These are phyloP conservation scores for Origma solitaria DNA, from an alignment of 2,113 vertebrate genomes.

Conservation along the genomic window DNA sequence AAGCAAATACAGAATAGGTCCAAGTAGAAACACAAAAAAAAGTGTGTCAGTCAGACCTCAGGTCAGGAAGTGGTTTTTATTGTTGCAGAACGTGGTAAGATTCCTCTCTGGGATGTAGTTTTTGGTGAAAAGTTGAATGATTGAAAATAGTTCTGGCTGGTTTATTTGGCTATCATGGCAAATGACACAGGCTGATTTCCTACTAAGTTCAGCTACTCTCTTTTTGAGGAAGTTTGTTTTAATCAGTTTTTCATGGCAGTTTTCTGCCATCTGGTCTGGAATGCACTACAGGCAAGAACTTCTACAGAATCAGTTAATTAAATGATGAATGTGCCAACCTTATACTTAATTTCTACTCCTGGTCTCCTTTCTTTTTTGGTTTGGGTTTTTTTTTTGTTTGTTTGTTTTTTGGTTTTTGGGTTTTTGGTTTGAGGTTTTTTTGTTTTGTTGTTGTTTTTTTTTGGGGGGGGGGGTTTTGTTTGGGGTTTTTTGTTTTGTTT, in stretches of 20 bases:
- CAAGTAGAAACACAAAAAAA: not conserved
- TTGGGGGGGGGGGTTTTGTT: no score
- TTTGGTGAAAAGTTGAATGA: not conserved
- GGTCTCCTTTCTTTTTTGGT: not conserved
- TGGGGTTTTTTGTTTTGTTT: no score
- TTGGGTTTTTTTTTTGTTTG: no score
- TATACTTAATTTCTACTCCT: not conserved
- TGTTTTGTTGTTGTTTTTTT: not conserved
- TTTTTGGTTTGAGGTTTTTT: no score
- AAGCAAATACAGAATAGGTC: not conserved
- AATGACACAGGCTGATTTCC: not conserved
- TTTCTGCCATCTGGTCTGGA: not conserved
- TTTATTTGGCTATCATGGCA: not conserved
- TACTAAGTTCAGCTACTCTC: not conserved
- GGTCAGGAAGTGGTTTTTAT: not conserved
- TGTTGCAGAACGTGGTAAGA: not conserved
- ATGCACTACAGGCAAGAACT: not conserved
- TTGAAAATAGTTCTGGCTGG: not conserved
- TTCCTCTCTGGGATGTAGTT: not conserved
- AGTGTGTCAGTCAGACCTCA: not conserved
- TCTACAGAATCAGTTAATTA: not conserved
- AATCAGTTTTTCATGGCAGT: not conserved
- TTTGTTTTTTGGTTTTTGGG: not conserved
- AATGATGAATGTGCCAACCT: not conserved
- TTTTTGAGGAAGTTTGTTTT: not conserved